Conservation (phyloP, 92 coral and sea anemone genomes). For the Scolanthus callimorphus region DNA sequence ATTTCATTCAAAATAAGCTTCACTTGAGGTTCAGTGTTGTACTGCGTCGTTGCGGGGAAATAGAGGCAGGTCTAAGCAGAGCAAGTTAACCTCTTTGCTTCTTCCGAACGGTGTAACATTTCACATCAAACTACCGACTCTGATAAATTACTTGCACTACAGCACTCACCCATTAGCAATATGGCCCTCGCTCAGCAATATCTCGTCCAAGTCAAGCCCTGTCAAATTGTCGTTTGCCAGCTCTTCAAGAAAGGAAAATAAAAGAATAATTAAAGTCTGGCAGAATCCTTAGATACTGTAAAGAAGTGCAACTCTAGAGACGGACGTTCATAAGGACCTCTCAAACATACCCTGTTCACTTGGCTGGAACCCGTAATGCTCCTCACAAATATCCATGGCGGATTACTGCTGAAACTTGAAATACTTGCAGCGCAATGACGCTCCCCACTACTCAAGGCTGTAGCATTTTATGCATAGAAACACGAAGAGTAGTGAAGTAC, state of each 20-base stretch:
- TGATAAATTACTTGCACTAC: too few relatives aligned
- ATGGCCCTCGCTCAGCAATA: background rate
- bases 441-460: background rate
- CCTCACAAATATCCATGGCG: background rate
- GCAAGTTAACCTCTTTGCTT: too few relatives aligned
- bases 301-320: background rate
- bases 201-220: background rate
- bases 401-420: too few relatives aligned
- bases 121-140: too few relatives aligned
- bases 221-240: background rate
- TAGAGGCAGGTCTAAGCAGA: too few relatives aligned
- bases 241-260: background rate
- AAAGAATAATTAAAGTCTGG: background rate
- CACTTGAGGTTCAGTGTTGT: too few relatives aligned
- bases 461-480: background rate
- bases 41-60: too few relatives aligned
- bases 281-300: background rate
- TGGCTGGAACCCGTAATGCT: background rate
- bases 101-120: too few relatives aligned
- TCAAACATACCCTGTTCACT: background rate
- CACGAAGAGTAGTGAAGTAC: background rate
- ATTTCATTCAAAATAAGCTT: constrained; percentile 31
- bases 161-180: constrained; percentile 3
- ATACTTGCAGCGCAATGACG: too few relatives aligned
- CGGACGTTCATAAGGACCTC: background rate